Percentiles rank a stretch among this genome's conserved stretches.
Conservation (phyloP, 2,113 vertebrate species). For the Nothoprocta perdicaria region DNA sequence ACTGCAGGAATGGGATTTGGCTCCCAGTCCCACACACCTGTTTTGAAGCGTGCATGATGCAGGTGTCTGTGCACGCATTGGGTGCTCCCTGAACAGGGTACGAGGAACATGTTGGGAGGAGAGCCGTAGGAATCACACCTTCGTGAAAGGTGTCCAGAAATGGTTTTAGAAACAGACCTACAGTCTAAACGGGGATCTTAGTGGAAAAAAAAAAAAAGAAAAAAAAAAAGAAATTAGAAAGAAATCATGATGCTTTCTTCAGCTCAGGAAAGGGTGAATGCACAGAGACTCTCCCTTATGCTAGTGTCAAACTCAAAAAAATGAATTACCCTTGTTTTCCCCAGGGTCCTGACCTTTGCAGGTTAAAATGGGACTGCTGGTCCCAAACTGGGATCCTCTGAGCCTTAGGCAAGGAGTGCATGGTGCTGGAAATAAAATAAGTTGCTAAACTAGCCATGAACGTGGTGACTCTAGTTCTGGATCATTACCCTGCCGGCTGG, state of each 20-base stretch:
- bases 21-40: fast-evolving
- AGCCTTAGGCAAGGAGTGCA: not conserved
- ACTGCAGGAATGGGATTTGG: not conserved
- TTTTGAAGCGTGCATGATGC: not conserved
- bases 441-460: conserved; percentile 35
- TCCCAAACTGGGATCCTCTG: not conserved
- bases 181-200: not conserved
- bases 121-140: not conserved
- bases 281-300: not conserved
- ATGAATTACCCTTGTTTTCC: not conserved
- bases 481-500: not conserved
- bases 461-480: conserved; percentile 42
- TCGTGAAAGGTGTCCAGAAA: not conserved
- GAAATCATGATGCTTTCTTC: not conserved
- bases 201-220: not conserved
- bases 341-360: not conserved
- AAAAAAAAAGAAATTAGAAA: no score
- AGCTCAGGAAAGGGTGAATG: not conserved
- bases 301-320: no score
- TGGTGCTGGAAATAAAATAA: not conserved
- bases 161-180: not conserved
- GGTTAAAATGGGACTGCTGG: not conserved
- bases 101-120: not conserved
- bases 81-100: no score
- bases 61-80: not conserved